Conservation (phyloP, 1,140 invertebrate genomes). For the Chelonus insularis region DNA sequence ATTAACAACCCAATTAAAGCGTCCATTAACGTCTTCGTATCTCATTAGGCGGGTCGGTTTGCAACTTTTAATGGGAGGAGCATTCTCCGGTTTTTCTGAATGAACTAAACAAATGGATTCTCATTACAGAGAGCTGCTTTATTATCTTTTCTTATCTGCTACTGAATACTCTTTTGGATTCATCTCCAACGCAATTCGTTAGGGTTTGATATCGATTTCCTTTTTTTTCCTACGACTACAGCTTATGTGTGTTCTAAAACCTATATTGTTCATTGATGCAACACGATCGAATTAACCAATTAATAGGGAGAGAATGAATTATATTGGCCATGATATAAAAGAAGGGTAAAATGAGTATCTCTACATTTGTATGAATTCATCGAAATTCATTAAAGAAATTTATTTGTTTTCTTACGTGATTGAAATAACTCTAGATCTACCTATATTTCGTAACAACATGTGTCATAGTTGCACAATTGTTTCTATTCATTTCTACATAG, state of each 20-base stretch:
- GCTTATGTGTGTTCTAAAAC: neutral
- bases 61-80: slow-evolving; percentile 44
- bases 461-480: no score
- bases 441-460: no score
- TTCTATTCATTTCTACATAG: no score
- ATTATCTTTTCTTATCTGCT: slow-evolving; percentile 37
- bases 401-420: no score
- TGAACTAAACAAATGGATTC: slow-evolving; percentile 33
- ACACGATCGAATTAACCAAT: no score
- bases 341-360: no score
- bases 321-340: no score
- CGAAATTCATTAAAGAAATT: no score
- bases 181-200: neutral
- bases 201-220: neutral
- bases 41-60: slow-evolving; percentile 49
- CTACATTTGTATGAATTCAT: no score
- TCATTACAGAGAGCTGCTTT: slow-evolving; percentile 40
- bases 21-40: slow-evolving; percentile 51
- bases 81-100: slow-evolving; percentile 37
- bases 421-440: no score
- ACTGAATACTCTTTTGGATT: slow-evolving; percentile 1
- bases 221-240: neutral
- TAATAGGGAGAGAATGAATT: no score
- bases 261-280: no score
- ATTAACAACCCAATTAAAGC: slow-evolving; percentile 56